Evolutionary conservation across 2,888 invertebrate species (phyloP).

Genomic region (Trichopoda pennipes): DNA sequence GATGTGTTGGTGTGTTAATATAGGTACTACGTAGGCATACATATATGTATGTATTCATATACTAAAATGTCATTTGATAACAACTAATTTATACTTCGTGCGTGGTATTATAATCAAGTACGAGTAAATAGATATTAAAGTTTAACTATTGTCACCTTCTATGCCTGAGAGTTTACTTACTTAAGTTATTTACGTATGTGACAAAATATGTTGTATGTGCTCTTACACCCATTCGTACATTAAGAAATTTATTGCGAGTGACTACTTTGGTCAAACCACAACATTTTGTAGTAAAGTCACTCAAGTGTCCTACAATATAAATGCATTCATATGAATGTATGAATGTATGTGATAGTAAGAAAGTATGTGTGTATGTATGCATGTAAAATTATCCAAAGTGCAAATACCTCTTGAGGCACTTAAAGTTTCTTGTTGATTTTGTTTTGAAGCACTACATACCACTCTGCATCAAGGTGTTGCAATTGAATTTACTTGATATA

Average conservation of each 20-base stretch:
- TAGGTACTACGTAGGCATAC: constrained; percentile 8
- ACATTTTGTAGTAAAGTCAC: constrained; percentile 52
- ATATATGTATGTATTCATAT: too few species aligned
- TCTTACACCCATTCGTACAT: background rate
- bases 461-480: constrained; percentile 53
- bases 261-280: constrained; percentile 56
- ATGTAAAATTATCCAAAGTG: constrained; percentile 64
- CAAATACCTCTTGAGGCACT: constrained; percentile 70
- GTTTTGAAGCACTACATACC: constrained; percentile 36
- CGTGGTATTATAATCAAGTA: constrained; percentile 50
- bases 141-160: constrained; percentile 58
- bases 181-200: constrained; percentile 27
- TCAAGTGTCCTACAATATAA: constrained; percentile 61
- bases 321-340: background rate
- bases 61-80: constrained; percentile 46
- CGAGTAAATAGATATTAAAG: constrained; percentile 58
- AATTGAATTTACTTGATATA: constrained; percentile 59
- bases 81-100: constrained; percentile 49
- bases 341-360: background rate
- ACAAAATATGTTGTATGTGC: background rate
- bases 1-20: constrained; percentile 32
- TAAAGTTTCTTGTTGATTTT: constrained; percentile 57
- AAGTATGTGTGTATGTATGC: constrained; percentile 4
- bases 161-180: constrained; percentile 24
- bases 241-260: constrained; percentile 13